Evolutionary conservation across 2,888 invertebrate species (phyloP), one percentile per base, ranked within the genome.

Genomic region (Anodontia alba): DNA sequence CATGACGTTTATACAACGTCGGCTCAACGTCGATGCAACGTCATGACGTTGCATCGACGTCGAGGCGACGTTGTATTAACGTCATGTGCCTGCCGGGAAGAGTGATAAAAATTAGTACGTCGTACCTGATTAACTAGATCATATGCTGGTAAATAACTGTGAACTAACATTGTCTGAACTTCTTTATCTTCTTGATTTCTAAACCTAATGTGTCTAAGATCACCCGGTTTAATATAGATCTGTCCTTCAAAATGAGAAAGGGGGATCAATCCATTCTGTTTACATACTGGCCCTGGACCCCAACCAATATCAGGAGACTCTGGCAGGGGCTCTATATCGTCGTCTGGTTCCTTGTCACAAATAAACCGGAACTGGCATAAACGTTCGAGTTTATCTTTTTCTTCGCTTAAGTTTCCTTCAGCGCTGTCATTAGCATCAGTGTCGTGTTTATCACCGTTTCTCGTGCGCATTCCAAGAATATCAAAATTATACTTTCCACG

Each of bases 231-330:
- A 0, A 88, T 83, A 66, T 79, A 87, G 15, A 90, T 86, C 31
- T 73, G 76, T 0, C 88, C 85, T 36, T 85, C 86, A 43, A 77
- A 75, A 54, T 89, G 85, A 0, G 86, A 78, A 8, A 86, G 54
- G 0, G 88, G 84, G 26, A 83, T 51, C 31, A 89, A 73, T 1
- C 88, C 88, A 10, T 83, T 46, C 23, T 72, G 31, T 31, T 72
- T 42, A 67, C 87, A 87, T 20, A 74, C 54, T 0, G 88, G 88
- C 12, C 86, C 87, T 3, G 88, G 88, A 23, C 89, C 89, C 88
- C 88, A 89, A n/a, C 89, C 89, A 49, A 80, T 80, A 1, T 75
- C 76, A 7, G 87, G 89, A 36, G 62, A 49, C 23, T 84, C 82
- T 43, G 89, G 89, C 36, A 87, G 67, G 0, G 84, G 78, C n/a